These are phyloP conservation scores for Eubucco bourcierii DNA, from an alignment of 2,113 vertebrate species.

Conservation along the genomic window DNA sequence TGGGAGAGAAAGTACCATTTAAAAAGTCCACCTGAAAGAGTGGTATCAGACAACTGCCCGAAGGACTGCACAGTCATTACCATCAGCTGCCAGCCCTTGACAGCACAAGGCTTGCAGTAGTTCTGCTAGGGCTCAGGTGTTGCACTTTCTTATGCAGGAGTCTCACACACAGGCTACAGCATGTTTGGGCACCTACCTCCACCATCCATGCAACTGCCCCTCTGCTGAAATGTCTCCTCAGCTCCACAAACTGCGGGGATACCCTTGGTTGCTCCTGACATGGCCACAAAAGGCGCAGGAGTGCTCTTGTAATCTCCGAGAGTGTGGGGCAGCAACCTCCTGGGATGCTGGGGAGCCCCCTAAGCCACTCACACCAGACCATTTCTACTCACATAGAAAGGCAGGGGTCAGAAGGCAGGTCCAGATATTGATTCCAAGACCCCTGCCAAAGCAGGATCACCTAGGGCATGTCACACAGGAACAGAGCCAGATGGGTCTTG, in stretches of 20 bases:
- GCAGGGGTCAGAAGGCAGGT: too few species aligned
- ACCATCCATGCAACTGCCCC: fast-evolving
- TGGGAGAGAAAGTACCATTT: neutral
- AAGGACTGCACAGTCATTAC: neutral
- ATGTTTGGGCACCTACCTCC: neutral
- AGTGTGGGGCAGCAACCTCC: neutral
- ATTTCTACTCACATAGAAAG: neutral
- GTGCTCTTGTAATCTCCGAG: neutral
- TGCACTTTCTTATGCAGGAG: neutral
- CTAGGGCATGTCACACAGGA: too few species aligned
- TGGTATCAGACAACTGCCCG: neutral
- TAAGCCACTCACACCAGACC: neutral
- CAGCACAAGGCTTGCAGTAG: neutral
- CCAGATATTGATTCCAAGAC: too few species aligned
- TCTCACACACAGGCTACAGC: neutral
- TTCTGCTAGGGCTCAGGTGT: neutral
- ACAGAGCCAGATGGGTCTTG: too few species aligned
- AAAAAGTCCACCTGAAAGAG: neutral
- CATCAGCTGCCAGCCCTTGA: neutral
- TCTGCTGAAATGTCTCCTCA: fast-evolving
- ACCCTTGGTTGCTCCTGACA: neutral
- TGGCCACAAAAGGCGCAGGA: neutral
- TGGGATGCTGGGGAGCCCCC: neutral
- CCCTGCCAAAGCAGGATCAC: too few species aligned
- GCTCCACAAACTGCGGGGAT: neutral